Evolutionary conservation across 2,888 invertebrate genomes (phyloP).

Genomic region (Lamellibrachia columna): DNA sequence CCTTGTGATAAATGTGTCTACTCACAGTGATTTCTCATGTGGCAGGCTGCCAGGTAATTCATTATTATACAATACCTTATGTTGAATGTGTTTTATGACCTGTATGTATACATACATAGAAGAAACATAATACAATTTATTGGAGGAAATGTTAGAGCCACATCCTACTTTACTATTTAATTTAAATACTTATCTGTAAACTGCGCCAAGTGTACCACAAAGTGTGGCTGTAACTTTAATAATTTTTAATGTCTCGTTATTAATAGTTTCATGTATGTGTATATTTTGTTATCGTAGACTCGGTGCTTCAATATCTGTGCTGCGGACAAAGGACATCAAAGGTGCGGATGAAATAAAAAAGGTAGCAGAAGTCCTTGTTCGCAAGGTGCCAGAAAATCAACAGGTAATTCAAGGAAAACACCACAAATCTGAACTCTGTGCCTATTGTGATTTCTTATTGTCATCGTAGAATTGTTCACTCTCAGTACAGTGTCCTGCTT

Average conservation of each 20-base stretch:
- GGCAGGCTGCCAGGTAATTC: not conserved
- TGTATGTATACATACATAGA: too few relatives aligned
- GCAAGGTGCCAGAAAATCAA: constrained; percentile 75
- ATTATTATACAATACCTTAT: not conserved
- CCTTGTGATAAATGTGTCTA: not conserved
- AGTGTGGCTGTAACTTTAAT: too few relatives aligned
- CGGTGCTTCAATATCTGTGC: constrained; percentile 81
- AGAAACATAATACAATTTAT: too few relatives aligned
- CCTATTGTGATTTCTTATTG: not conserved
- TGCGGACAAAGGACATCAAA: constrained; percentile 74
- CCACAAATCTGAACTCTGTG: not conserved
- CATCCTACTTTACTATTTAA: too few relatives aligned
- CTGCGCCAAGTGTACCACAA: not conserved
- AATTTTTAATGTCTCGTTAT: too few relatives aligned
- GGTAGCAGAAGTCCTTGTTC: constrained; percentile 87
- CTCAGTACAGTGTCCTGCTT: not conserved
- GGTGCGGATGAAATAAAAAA: constrained; percentile 58
- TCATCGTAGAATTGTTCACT: not conserved
- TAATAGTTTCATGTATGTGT: too few relatives aligned
- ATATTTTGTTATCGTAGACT: constrained; percentile 65
- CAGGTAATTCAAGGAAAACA: constrained; percentile 50
- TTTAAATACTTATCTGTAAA: too few relatives aligned
- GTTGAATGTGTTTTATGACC: too few relatives aligned
- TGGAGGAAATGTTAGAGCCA: too few relatives aligned
- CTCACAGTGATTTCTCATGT: not conserved